Evolutionary conservation across 2,113 vertebrate genomes (phyloP).

Genomic region (Phaetusa simplex): DNA sequence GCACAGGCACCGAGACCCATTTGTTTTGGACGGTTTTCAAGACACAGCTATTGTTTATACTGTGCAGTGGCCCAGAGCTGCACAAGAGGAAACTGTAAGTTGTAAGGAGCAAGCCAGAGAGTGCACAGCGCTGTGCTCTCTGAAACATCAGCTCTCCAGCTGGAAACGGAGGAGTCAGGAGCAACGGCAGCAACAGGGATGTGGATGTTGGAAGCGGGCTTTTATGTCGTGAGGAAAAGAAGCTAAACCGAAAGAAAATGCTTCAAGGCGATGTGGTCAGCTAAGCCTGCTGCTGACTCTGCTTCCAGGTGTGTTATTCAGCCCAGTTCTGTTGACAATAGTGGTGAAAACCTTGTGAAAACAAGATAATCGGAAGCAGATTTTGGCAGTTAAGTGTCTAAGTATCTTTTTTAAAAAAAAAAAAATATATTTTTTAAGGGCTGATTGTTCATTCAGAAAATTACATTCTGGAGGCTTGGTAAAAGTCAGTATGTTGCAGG

Average conservation of each 20-base stretch:
- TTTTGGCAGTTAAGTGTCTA: not conserved
- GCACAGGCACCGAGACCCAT: not conserved
- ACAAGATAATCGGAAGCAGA: not conserved
- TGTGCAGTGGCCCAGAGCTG: constrained; percentile 15
- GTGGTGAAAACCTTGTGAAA: not conserved
- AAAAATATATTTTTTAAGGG: not conserved
- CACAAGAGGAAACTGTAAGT: constrained; percentile 34
- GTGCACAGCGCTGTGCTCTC: not conserved
- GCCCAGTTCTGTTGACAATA: not conserved
- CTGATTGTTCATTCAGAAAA: not conserved
- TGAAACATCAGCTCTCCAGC: constrained; percentile 6
- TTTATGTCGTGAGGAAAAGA: not conserved
- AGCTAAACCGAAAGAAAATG: not conserved
- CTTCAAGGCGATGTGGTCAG: not conserved
- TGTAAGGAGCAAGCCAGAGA: not conserved
- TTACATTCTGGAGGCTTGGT: not conserved
- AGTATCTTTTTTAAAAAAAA: no score
- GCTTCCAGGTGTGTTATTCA: not conserved
- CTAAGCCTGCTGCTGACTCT: not conserved
- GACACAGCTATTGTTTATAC: constrained; percentile 49
- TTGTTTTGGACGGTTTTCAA: constrained; percentile 59
- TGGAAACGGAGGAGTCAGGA: not conserved
- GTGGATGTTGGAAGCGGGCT: not conserved
- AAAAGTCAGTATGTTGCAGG: not conserved
- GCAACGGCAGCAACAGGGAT: not conserved